Percentiles rank a stretch among this genome's conserved stretches.
phyloP scores from a whole-genome alignment of 2,113 vertebrate genomes.

The Sturnira hondurensis region DNA sequence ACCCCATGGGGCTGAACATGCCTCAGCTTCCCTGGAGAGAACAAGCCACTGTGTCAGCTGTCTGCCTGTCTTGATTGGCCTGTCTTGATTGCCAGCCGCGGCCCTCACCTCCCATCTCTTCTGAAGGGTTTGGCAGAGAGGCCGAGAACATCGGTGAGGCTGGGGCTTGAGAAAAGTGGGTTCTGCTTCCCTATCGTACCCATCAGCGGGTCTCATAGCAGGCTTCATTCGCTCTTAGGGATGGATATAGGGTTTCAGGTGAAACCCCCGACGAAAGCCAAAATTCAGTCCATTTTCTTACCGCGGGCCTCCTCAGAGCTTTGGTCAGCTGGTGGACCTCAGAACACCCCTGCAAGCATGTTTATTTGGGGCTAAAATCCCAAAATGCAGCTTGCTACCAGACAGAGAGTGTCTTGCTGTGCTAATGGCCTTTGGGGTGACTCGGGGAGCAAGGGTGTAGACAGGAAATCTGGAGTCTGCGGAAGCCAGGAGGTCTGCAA shows the following conservation, averaged over 20 bases:
- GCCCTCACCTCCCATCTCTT: not conserved
- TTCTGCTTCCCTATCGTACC: rapidly evolving
- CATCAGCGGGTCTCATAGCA: rapidly evolving
- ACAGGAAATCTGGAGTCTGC: not conserved
- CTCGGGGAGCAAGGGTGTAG: not conserved
- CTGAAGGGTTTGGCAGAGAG: not conserved
- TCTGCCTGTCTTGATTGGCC: not conserved
- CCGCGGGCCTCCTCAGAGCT: not conserved
- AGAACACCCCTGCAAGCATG: not conserved
- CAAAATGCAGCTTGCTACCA: not conserved
- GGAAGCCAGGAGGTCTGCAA: rapidly evolving
- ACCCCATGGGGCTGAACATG: rapidly evolving
- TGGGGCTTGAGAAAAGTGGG: not conserved
- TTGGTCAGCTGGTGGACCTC: rapidly evolving
- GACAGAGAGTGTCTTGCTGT: rapidly evolving
- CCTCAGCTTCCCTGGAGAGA: not conserved
- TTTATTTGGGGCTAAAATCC: not conserved
- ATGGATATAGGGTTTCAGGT: not conserved
- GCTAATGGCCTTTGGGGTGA: not conserved
- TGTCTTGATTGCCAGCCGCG: rapidly evolving
- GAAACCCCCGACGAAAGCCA: not conserved
- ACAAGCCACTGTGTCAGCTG: rapidly evolving
- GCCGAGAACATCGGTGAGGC: not conserved
- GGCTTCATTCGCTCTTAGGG: not conserved
- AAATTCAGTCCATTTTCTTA: not conserved